Evolutionary conservation across 2,888 invertebrate genomes (phyloP).

Genomic region (Orchestes rusci): DNA sequence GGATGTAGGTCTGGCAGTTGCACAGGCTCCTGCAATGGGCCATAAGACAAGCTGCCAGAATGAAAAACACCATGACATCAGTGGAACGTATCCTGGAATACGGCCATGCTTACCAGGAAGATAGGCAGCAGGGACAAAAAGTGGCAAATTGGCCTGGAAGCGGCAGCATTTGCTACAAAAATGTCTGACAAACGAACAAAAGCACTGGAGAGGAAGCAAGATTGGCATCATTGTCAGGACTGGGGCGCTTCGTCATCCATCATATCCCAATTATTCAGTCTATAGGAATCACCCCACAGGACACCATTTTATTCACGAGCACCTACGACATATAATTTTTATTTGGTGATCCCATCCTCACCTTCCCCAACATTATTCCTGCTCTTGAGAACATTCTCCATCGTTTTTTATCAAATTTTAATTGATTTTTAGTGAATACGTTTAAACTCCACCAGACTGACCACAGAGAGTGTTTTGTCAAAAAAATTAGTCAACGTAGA

Average conservation of each 20-base stretch:
- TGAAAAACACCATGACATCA: constrained; percentile 74
- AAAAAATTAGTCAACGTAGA: too few species aligned
- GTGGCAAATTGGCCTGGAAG: constrained; percentile 57
- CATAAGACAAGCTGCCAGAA: constrained; percentile 50
- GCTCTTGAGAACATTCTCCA: too few species aligned
- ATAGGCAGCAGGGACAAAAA: constrained; percentile 13
- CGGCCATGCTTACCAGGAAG: constrained; percentile 57
- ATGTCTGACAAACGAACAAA: constrained; percentile 64
- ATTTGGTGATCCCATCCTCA: too few species aligned
- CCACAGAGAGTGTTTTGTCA: too few species aligned
- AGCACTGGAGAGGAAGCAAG: constrained; percentile 61
- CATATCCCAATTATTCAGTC: constrained; percentile 68
- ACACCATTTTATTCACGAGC: constrained; percentile 80
- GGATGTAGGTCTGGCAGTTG: constrained; percentile 41
- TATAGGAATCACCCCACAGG: constrained; percentile 80
- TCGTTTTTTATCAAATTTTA: too few species aligned
- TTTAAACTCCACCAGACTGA: too few species aligned
- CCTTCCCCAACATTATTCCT: too few species aligned
- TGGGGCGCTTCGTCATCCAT: constrained; percentile 76
- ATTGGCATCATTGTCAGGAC: constrained; percentile 75
- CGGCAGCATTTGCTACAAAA: constrained; percentile 61
- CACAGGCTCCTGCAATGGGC: constrained; percentile 74
- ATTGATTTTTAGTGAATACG: too few species aligned
- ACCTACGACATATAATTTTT: too few species aligned
- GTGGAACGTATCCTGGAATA: constrained; percentile 86